Conservation (phyloP, 2,888 invertebrate genomes). For the Alitta virens region DNA sequence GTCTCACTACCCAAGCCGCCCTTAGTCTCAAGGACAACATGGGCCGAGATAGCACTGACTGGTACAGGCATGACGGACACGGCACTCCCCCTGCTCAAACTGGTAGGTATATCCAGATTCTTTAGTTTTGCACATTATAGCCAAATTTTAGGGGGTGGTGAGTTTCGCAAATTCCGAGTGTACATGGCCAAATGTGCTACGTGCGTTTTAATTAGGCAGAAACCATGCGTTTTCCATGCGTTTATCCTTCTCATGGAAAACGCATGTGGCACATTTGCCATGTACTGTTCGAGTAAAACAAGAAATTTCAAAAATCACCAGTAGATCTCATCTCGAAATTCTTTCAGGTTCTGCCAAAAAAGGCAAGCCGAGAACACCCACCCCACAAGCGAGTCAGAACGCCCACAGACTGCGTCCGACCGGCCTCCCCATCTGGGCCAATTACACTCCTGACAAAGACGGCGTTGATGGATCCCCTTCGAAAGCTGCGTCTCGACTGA, state of each 20-base stretch:
- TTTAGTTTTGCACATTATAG: no score
- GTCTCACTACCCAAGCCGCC: constrained; percentile 3
- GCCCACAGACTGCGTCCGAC: constrained; percentile 1
- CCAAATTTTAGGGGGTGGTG: no score
- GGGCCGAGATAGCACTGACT: constrained; percentile 17
- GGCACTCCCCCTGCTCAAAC: neutral
- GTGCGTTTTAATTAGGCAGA: no score
- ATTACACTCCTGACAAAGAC: constrained; percentile 3
- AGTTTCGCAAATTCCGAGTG: no score
- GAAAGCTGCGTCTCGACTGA: constrained; percentile 11
- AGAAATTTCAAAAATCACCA: no score
- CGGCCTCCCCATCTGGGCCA: constrained; percentile 19
- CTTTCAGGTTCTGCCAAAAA: neutral
- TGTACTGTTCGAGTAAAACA: no score
- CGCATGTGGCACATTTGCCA: no score
- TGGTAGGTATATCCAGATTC: no score
- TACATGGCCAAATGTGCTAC: no score
- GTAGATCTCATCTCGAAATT: no score
- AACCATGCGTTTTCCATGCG: no score
- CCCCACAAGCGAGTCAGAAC: constrained; percentile 13
- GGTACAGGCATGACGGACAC: constrained; percentile 30
- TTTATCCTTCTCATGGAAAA: no score
- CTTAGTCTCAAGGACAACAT: constrained; percentile 19
- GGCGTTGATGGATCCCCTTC: neutral
- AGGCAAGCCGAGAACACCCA: constrained; percentile 5